Base-by-base conservation (phyloP, 2,113 vertebrate genomes). In the Procavia capensis region DNA sequence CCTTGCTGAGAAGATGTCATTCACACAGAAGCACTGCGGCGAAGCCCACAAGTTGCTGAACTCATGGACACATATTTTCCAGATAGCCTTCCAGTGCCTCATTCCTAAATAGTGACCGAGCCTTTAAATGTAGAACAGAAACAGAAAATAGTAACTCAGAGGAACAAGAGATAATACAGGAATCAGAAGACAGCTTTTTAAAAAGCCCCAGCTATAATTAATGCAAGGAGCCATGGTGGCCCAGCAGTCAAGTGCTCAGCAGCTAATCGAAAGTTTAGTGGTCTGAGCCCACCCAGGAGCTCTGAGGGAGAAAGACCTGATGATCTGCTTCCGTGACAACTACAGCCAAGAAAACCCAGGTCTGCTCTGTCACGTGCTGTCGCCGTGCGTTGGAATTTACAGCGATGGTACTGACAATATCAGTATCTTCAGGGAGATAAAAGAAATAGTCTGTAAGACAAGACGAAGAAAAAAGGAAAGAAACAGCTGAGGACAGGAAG, bases 1-100 rank as follows among this genome's bases (percentile, higher is more conserved):
- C 22, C 34, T 82, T 78, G 27, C 63, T 61, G 34, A 95, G 75
- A 85, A 95, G 75, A 85, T 79, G 57, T 43, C 36, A 29, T 86
- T 61, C 50, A 20, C 72, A 64, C 25, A 70, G 50, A 47, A 34
- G 29, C n/a, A 24, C 41, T 64, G 0, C 9, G 54, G 50, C 85
- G 41, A 78, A 90, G 43, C 45, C 25, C 19, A 19, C 34, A 31
- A 4, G 7, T 2, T 29, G 57, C 57, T 13, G 39, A 63, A 27
- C 43, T 85, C 45, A 41, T 14, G 13, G 59, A 59, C 36, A 39
- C 34, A 80, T 6, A 59, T 89, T 64, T 74, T 85, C 57, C 80
- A 80, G 5, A 17, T 43, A 50, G 68, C 5, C 24, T 45, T 34
- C 57, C 27, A 64, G 34, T 76, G n/a, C 45, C 20, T 54, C 45